Evolutionary conservation across 35 echinoderm and acorn worm genomes (phyloP), one percentile per base, ranked within the genome.

Genomic region (Ophiothrix spiculata): DNA sequence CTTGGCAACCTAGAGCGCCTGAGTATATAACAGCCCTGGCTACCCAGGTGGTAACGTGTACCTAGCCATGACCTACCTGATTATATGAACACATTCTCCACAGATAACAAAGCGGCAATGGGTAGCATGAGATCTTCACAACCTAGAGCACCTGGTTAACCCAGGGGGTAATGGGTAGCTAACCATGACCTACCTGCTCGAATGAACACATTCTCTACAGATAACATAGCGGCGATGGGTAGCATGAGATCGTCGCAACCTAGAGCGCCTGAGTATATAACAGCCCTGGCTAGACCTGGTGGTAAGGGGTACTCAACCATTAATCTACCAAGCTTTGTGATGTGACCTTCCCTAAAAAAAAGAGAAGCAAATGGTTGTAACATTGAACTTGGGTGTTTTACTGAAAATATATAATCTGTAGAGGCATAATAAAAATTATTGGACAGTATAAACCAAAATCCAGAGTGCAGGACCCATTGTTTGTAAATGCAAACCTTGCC

Each of bases 121-220:
- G 96, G 92, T 10, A 99, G 39, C 39, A 99, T 41, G 11, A 91
- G 31, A 25, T 94, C 86, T 38, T 88, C 79, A 85, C 96, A 99
- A 12, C 80, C 82, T 23, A 94, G 73, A 4, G 83, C 86, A 10
- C 92, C 96, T 14, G 96, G n/a, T n/a, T n/a, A n/a, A n/a, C n/a
- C n/a, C n/a, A n/a, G n/a, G n/a, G n/a, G n/a, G n/a, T n/a, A n/a
- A n/a, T n/a, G n/a, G n/a, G n/a, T n/a, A n/a, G n/a, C n/a, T n/a
- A n/a, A n/a, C n/a, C n/a, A n/a, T n/a, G n/a, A n/a, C 79, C 35
- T 83, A 99, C 96, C 96, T 88, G 96, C 92, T 90, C 96, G 86
- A 39, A 99, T 94, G 56, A 94, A 94, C 40, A 99, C 86, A 83
- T 87, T 94, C 76, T 99, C 96, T 13, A 93, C 88, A 0, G 96